These are phyloP conservation scores for Neolamprologus longior DNA, from an alignment of 2,113 vertebrate genomes.

Conservation along the genomic window DNA sequence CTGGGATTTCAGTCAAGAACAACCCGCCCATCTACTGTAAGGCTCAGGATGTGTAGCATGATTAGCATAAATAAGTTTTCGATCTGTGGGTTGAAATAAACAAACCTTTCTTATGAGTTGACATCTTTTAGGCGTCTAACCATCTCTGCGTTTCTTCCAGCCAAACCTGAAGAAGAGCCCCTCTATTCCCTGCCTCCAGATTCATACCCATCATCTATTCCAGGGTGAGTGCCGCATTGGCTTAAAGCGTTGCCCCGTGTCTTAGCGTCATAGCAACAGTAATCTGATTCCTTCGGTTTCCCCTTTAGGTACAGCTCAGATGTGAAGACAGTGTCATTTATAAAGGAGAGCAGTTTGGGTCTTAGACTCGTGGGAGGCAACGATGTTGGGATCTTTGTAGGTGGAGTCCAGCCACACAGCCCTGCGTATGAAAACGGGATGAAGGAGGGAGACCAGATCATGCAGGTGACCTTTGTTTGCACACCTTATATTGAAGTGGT, in stretches of 20 bases:
- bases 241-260: not conserved
- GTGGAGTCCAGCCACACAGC: conserved; percentile 85
- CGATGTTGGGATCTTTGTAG: conserved; percentile 91
- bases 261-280: not conserved
- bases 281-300: not conserved
- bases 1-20: conserved; percentile 45
- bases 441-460: conserved; percentile 88
- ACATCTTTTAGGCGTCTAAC: not conserved
- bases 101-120: not conserved
- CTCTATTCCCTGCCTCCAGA: conserved; percentile 75
- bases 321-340: conserved; percentile 70
- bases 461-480: conserved; percentile 74
- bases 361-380: conserved; percentile 89
- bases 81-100: not conserved
- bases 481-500: not conserved
- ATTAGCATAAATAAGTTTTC: not conserved
- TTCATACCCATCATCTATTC: conserved; percentile 54
- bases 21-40: conserved; percentile 50
- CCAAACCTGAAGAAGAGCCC: conserved; percentile 65
- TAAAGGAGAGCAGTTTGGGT: conserved; percentile 82
- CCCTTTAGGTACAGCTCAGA: conserved; percentile 80
- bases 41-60: not conserved
- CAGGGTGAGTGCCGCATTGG: conserved; percentile 45
- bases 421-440: conserved; percentile 79
- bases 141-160: conserved; percentile 9